phyloP scores from a whole-genome alignment of 2,797 vertebrate species.

The Ptychadena robeensis region DNA sequence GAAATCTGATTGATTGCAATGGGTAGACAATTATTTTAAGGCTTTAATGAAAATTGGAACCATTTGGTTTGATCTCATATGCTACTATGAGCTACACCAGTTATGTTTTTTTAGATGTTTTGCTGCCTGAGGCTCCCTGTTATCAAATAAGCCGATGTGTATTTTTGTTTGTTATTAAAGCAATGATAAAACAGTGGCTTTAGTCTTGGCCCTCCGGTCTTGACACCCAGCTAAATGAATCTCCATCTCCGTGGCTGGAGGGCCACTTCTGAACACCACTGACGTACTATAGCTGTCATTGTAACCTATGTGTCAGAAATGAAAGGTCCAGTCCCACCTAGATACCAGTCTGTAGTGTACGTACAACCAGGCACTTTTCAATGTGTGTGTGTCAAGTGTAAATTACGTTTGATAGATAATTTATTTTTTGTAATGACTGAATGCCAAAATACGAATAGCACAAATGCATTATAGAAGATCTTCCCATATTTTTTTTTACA shows the following conservation, averaged over 20 bases:
- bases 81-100: background rate
- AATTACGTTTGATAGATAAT: conserved; percentile 23
- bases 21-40: background rate
- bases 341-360: conserved; percentile 7
- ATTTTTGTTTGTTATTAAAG: conserved; percentile 3
- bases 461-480: conserved; percentile 35
- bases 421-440: conserved; percentile 23
- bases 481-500: conserved; percentile 3
- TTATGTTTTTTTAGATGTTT: background rate
- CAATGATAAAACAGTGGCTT: background rate
- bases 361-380: conserved; percentile 27
- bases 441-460: conserved; percentile 55
- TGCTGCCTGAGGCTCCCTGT: background rate
- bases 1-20: background rate
- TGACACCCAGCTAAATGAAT: background rate
- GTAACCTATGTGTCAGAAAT: background rate
- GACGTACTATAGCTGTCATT: background rate
- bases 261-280: background rate
- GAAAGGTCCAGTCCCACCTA: conserved; percentile 47
- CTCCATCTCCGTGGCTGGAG: background rate
- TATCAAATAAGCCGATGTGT: conserved; percentile 4
- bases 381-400: conserved; percentile 17
- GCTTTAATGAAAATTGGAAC: too few species aligned
- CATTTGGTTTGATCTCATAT: background rate
- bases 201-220: conserved; percentile 8